A percentile compares a stretch with the other conserved stretches of the same genome.
phyloP scores from a whole-genome alignment of 2,797 vertebrate species.

The Bovichtus diacanthus region DNA sequence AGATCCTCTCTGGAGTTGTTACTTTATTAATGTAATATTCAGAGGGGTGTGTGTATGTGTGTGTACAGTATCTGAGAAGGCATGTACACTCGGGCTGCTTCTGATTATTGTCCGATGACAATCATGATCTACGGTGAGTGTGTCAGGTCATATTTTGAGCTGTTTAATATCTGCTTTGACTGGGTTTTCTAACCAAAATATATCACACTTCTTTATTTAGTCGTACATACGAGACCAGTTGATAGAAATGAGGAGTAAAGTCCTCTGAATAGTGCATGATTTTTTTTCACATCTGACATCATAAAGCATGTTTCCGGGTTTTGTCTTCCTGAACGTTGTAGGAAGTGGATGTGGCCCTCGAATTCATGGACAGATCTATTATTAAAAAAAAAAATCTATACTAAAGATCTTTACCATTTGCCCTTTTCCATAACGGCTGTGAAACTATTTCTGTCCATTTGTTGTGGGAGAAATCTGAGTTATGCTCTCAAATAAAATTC shows the following conservation, averaged over 20 bases:
- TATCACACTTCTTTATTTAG: not conserved
- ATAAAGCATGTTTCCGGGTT: conserved; percentile 61
- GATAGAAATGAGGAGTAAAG: conserved; percentile 30
- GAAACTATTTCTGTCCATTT: not conserved
- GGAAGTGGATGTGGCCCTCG: conserved; percentile 22
- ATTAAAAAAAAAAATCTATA: too few relatives aligned
- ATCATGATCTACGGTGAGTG: not conserved
- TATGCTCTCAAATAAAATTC: too few relatives aligned
- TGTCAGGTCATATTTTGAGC: not conserved
- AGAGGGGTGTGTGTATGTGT: not conserved
- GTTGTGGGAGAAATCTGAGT: conserved; percentile 13
- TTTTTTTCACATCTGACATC: conserved; percentile 45
- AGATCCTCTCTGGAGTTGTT: not conserved
- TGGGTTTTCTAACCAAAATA: not conserved
- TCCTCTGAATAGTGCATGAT: conserved; percentile 30
- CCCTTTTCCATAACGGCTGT: not conserved
- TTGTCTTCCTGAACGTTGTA: conserved; percentile 52
- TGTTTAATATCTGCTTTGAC: conserved; percentile 10
- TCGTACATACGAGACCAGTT: conserved; percentile 1
- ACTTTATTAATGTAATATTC: conserved; percentile 5
- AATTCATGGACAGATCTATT: conserved; percentile 50
- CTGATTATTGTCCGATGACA: conserved; percentile 32
- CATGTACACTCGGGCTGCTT: conserved; percentile 8
- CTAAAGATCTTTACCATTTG: conserved; percentile 28
- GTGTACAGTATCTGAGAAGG: not conserved